Evolutionary conservation across 2,888 invertebrate genomes (phyloP), one percentile per base, ranked within the genome.

Genomic region (Synanthedon formicaeformis): DNA sequence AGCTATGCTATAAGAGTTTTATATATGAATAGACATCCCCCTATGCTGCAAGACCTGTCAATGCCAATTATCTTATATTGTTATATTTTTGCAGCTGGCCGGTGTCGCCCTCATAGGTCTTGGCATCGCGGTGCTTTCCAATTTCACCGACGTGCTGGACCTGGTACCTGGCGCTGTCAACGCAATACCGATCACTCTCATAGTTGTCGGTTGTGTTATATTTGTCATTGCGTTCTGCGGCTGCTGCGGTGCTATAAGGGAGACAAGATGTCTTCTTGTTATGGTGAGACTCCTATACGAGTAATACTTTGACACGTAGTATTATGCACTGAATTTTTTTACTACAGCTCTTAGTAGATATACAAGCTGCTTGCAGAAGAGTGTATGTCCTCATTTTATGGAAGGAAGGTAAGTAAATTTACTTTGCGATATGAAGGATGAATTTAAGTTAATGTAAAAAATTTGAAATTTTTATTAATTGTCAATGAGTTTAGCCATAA

Each of bases 201-300:
- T 79, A 18, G 68, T 91, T 4, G 64, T 93, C 40, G 93, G 93
- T 3, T 77, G 85, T 8, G 65, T 92, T 23, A 88, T 93, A 0
- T 92, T 95, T 63, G 71, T 93, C 53, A 91, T 95, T 45, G 92
- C 94, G 0, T 94, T 94, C 81, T 91, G 95, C 62, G 96, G 95
- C 56, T 96, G 96, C 73, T 96, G 95, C 66, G 96, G 96, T 0
- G 95, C 96, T 1, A 90, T 93, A 57, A 90, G 91, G 51, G 94
- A 95, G 72, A 95, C 93, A 59, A 91, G 92, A 66, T 94, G 94
- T 78, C 93, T 95, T 90, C 90, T 93, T 6, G 83, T 92, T 67
- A 91, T 90, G 64, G 94, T 94, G 81, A n/a, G 45, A 12, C 11
- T n/a, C 0, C 10, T 34, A 6, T 34, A n/a, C n/a, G n/a, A n/a